Base-by-base conservation (phyloP, 2,113 vertebrate genomes). In the Panurus biarmicus region DNA sequence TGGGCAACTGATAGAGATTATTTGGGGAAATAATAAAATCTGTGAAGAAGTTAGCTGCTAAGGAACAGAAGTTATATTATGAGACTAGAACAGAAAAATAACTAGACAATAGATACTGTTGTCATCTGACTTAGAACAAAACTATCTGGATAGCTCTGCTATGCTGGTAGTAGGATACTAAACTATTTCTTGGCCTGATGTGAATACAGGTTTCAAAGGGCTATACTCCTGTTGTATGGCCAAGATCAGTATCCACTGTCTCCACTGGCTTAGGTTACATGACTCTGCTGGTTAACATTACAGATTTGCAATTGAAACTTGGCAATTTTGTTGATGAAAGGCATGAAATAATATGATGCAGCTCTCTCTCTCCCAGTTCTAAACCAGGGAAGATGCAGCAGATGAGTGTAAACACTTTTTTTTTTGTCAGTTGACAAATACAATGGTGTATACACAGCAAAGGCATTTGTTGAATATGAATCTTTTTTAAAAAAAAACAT, bases 251-350 rank as follows among this genome's bases (percentile, higher is more conserved):
- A 85, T 94, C 84, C 62, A 31, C 81, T 90, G 74, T 70, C 81
- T 80, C 54, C 8, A 8, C 31, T 83, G 87, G 60, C 83, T 95
- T 81, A 28, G 1, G 73, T 92, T 93, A 92, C 54, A 17, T 76
- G 84, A 82, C 83, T 85, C 81, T 51, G 35, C 50, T 72, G 82
- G 89, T 85, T 96, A 76, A 69, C 14, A 6, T 95, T 95, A 90
- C 87, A 61, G 78, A 62, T 85, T 86, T 73, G 79, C 79, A 95
- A 89, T 61, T 85, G 90, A 83, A 96, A 82, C 87, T 86, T 29
- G 45, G 73, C 80, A 79, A 66, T 94, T 94, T 94, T 79, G 61
- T 88, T 87, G 92, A 91, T 90, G 92, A 93, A 93, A 96, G 54
- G 72, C 50, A n/a, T 8, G 7, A 78, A 88, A 64, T 81, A 92